These are phyloP conservation scores for Chloebia gouldiae DNA, from an alignment of 2,113 vertebrate genomes.

Conservation along the genomic window DNA sequence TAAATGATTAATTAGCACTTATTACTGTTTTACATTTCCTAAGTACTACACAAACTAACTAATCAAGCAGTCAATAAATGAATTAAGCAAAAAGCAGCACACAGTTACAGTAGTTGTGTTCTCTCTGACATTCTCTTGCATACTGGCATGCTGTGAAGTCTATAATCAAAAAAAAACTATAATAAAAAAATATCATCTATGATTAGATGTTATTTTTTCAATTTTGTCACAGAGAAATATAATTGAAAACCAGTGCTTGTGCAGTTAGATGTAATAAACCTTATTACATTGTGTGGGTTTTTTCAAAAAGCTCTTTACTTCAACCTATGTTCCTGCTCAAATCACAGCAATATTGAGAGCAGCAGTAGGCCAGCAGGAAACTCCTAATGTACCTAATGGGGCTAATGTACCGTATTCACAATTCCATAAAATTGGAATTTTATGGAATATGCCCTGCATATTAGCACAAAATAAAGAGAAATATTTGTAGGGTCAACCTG, in stretches of 20 bases:
- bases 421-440: not conserved
- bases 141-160: not conserved
- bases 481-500: not conserved
- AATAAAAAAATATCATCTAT: too few relatives aligned
- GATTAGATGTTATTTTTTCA: not conserved
- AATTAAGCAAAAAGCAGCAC: not conserved
- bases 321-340: not conserved
- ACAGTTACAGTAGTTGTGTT: not conserved
- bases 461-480: not conserved
- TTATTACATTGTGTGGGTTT: not conserved
- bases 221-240: not conserved
- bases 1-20: slow-evolving; percentile 38
- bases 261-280: not conserved
- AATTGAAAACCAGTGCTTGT: not conserved
- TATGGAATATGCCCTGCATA: not conserved
- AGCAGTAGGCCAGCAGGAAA: not conserved
- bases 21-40: slow-evolving; percentile 4
- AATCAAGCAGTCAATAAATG: slow-evolving; percentile 36
- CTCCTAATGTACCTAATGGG: not conserved
- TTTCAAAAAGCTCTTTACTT: not conserved
- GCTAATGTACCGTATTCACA: not conserved
- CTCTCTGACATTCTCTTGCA: not conserved
- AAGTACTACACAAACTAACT: not conserved
- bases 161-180: not conserved
- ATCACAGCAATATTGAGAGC: not conserved